phyloP scores from a whole-genome alignment of 2,888 invertebrate species.

The Pelosia muscerda region DNA sequence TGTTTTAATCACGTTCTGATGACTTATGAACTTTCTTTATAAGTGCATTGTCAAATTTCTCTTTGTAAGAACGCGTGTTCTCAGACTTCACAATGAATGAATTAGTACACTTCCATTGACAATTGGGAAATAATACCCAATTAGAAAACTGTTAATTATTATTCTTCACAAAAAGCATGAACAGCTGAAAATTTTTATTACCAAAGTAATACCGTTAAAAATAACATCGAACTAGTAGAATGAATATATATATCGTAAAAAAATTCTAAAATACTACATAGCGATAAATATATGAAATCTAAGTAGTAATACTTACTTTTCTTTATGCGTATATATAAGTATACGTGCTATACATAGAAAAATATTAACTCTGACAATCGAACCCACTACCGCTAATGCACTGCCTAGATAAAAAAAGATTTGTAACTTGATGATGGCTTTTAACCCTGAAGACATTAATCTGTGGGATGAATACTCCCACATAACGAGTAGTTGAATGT shows the following conservation, averaged over 20 bases:
- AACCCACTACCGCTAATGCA: too few species aligned
- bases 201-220: not conserved
- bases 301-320: too few species aligned
- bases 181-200: conserved; percentile 13
- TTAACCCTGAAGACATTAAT: not conserved
- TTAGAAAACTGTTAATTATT: conserved; percentile 53
- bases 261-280: too few species aligned
- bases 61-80: conserved; percentile 64
- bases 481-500: conserved; percentile 7
- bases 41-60: conserved; percentile 82
- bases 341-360: too few species aligned
- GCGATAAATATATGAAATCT: too few species aligned
- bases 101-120: conserved; percentile 68
- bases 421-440: conserved; percentile 2
- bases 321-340: too few species aligned
- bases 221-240: not conserved
- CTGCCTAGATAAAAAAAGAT: too few species aligned
- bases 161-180: conserved; percentile 16
- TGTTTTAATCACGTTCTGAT: conserved; percentile 75
- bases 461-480: conserved; percentile 11
- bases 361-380: too few species aligned
- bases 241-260: not conserved
- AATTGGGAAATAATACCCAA: conserved; percentile 60
- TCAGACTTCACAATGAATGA: conserved; percentile 69
- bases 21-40: conserved; percentile 80